Evolutionary conservation across 2,113 vertebrate genomes (phyloP), one percentile per base, ranked within the genome.

Genomic region (Rhabdornis inornatus): DNA sequence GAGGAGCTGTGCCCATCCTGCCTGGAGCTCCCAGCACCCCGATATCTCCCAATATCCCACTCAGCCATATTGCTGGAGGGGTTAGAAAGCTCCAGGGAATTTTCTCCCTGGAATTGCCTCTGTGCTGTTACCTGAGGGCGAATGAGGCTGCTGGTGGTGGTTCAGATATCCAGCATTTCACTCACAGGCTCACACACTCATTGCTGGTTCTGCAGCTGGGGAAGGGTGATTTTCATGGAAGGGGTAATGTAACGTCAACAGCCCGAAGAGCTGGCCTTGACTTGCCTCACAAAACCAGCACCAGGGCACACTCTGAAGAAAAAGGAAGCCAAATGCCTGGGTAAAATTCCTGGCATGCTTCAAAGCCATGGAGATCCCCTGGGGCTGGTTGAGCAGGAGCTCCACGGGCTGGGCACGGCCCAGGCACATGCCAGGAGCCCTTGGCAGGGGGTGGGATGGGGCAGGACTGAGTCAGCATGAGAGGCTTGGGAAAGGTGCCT

Each of bases 161-260:
- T 69, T 60, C 37, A 52, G 40, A 40, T 33, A 31, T 10, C 6
- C 65, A 87, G n/a, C 6, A 2, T 2, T 25, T 59, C 10, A 20
- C 7, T 24, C 5, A 7, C 4, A 11, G 24, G 7, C 4, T 11
- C 2, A 12, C 0, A 0, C 31, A 7, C 5, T 11, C 3, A 2
- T 2, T 24, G 2, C 0, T 15, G 35, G 42, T 10, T 64, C 77
- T 83, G 44, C 28, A 42, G 55, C 3, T 37, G 49, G 64, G 40
- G 5, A 50, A 83, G 83, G 25, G 22, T 1, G 13, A 8, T 66
- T 83, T 70, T 82, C 8, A 8, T 8, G 56, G 70, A 24, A 78
- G 13, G 37, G 37, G 17, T 42, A 42, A 42, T 15, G 18, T 1
- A 3, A 31, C 15, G 17, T 28, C 6, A 89, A 47, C 28, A 82